Evolutionary conservation across 1,140 invertebrate genomes (phyloP), one percentile per base, ranked within the genome.

Genomic region (Ceratina calcarata): DNA sequence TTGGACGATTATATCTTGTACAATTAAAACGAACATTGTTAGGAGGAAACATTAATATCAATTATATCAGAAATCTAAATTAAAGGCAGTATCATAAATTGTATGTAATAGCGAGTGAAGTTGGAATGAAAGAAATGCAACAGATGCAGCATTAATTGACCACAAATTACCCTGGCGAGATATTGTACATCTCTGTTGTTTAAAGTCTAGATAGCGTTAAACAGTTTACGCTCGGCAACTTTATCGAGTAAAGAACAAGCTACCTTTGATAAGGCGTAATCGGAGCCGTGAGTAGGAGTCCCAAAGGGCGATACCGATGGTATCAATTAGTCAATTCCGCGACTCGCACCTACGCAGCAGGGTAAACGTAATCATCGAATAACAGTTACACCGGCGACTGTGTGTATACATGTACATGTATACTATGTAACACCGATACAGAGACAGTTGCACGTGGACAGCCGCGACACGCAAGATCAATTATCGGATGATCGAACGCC

Each of bases 401-500:
- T 18, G 12, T 20, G 18, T 3, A 10, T 45, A 45, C 7, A 45
- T 10, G 37, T 45, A n/a, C n/a, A 10, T 45, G 37, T 45, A 45
- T 13, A 24, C 10, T 45, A 10, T 45, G 37, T 45, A 45, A 10
- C 37, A 45, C 37, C 37, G 6, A 45, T 45, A 10, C 6, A 45
- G 6, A 45, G 10, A 7, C 37, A 6, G 8, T 45, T 45, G 37
- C 62, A 13, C 27, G 49, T 18, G 66, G 13, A 61, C 45, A 61
- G 10, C n/a, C 66, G 60, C 69, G 60, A 72, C 60, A 55, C 76
- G 76, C 67, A 49, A 57, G 53, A 78, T 73, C 78, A 67, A 79
- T 79, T 79, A 74, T 74, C 62, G 61, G 78, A 79, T 73, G 78
- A 74, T 79, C 62, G 62, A 65, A 32, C 24, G 60, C n/a, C 49